phyloP scores from a whole-genome alignment of 2,797 vertebrate genomes.

The Lycodopsis pacificus region DNA sequence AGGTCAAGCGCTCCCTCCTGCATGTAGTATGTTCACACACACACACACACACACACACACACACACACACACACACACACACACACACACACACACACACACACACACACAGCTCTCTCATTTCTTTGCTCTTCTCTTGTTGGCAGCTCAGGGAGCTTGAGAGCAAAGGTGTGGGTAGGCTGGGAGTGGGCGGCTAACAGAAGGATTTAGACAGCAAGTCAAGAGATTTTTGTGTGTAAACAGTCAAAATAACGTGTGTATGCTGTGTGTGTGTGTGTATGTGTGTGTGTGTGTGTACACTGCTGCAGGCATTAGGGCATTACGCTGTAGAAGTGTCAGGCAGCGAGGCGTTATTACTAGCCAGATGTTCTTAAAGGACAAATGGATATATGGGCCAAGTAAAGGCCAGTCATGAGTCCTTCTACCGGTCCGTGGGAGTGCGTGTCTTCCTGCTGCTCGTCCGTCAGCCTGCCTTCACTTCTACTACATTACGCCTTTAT shows the following conservation, averaged over 20 bases:
- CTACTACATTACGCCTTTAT: constrained; percentile 54
- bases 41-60: constrained; percentile 21
- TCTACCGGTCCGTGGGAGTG: constrained; percentile 26
- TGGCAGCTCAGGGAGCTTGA: constrained; percentile 75
- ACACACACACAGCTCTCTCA: constrained; percentile 35
- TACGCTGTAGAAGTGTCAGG: constrained; percentile 64
- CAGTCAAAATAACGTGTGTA: constrained; percentile 22
- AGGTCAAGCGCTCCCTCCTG: constrained; percentile 77
- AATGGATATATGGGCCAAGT: constrained; percentile 44
- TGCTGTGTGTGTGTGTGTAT: constrained; percentile 7
- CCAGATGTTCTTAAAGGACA: constrained; percentile 75
- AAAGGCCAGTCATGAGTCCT: constrained; percentile 54
- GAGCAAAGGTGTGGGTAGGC: constrained; percentile 61
- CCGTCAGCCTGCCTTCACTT: constrained; percentile 38
- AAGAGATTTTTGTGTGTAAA: constrained; percentile 51
- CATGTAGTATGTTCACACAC: constrained; percentile 44
- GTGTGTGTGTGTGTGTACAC: neutral
- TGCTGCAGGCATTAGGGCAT: constrained; percentile 58
- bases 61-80: constrained; percentile 31
- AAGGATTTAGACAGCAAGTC: constrained; percentile 70
- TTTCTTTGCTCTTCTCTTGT: constrained; percentile 58
- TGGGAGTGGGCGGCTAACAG: constrained; percentile 64
- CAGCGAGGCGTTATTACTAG: constrained; percentile 53
- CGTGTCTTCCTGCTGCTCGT: constrained; percentile 22
- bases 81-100: constrained; percentile 22